Evolutionary conservation across 2,797 vertebrate genomes (phyloP), one percentile per base, ranked within the genome.

Genomic region (Coendou prehensilis): DNA sequence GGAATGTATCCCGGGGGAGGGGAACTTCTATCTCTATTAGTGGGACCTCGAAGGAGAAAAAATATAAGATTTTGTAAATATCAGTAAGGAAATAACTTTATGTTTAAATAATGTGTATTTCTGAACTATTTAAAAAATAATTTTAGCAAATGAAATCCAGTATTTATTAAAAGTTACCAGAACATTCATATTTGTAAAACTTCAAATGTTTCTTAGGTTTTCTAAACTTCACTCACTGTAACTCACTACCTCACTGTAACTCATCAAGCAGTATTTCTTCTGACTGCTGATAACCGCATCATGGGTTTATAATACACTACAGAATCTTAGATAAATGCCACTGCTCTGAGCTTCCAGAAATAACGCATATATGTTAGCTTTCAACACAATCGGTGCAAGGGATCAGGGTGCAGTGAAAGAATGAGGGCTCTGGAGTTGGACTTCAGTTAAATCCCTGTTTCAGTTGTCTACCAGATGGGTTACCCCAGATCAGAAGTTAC

Each of bases 1-100:
- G 99, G 99, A 98, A 99, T 99, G 99, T 99, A 99, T 78, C 99
- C 99, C 3, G 99, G 99, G 81, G 99, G 99, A 94, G 99, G 99
- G 14, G 99, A 99, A 98, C 99, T 99, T 98, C 99, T 99, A 93
- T 99, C 99, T 5, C 99, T 99, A 22, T 99, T 99, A 96, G 99
- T 99, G 93, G 99, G 98, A 90, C 99, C 99, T 99, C 94, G 95
- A 92, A 87, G 64, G 67, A 97, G 73, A 96, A 95, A 79, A 96
- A 86, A 96, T 8, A 64, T 30, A 76, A 76, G 15, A 82, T 88
- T 93, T 97, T 95, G 84, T 91, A 96, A 94, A 20, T 79, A 90
- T 81, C 79, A 93, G 33, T 41, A 94, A 81, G 67, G 20, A 91
- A 93, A 95, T 13, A 28, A 80, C 89, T 50, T 89, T 94, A 93